phyloP scores from a whole-genome alignment of 1,140 invertebrate genomes.

The Trichonephila clavata region DNA sequence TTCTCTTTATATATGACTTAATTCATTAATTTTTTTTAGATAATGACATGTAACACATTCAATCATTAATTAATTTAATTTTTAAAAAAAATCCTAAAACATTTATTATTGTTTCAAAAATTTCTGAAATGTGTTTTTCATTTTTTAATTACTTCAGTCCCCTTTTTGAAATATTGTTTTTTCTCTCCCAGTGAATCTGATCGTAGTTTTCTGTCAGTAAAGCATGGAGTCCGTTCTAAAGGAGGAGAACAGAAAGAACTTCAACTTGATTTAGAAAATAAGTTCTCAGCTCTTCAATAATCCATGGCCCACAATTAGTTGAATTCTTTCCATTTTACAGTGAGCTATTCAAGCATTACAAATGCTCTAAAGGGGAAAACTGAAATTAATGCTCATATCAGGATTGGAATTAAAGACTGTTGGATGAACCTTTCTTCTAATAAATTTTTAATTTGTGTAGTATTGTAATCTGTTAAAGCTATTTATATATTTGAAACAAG shows the following conservation, averaged over 20 bases:
- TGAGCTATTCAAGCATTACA: not conserved
- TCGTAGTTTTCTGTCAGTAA: conserved; percentile 83
- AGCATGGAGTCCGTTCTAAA: conserved; percentile 81
- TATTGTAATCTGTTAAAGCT: not conserved
- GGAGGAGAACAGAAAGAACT: conserved; percentile 80
- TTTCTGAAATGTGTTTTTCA: too few species aligned
- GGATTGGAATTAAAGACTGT: not conserved
- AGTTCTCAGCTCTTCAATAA: conserved; percentile 81
- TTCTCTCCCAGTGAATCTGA: conserved; percentile 62
- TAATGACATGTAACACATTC: too few species aligned
- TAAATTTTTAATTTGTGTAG: not conserved
- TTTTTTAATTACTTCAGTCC: not conserved
- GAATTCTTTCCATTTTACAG: conserved; percentile 23
- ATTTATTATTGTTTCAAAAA: too few species aligned
- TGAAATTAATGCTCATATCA: conserved; percentile 32
- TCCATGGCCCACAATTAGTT: not conserved
- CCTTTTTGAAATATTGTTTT: not conserved
- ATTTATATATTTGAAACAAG: too few species aligned
- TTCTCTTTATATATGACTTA: too few species aligned
- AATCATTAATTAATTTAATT: too few species aligned
- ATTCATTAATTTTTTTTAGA: too few species aligned
- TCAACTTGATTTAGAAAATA: conserved; percentile 84
- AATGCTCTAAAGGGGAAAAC: not conserved
- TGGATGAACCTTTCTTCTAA: not conserved
- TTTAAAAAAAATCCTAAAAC: too few species aligned